phyloP scores from a whole-genome alignment of 2,797 vertebrate species.

The Podarcis lilfordi region DNA sequence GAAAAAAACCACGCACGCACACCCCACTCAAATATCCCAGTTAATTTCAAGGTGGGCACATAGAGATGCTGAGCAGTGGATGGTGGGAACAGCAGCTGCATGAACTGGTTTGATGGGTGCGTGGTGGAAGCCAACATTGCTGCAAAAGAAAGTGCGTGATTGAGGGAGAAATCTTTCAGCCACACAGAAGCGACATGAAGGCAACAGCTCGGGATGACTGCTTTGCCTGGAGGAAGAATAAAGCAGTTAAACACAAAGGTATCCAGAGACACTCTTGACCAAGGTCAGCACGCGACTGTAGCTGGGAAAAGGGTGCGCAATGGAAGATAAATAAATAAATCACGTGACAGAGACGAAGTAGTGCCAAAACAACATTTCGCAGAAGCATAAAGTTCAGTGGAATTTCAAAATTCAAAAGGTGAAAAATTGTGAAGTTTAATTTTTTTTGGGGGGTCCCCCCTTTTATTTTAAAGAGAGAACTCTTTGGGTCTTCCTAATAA shows the following conservation, averaged over 20 bases:
- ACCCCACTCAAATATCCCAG: not conserved
- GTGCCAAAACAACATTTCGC: not conserved
- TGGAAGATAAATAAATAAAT: not conserved
- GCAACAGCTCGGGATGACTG: not conserved
- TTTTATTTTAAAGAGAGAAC: too few relatives aligned
- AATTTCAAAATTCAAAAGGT: not conserved
- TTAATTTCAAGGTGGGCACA: not conserved
- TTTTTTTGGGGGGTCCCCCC: not conserved
- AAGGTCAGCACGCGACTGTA: not conserved
- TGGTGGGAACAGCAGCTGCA: not conserved
- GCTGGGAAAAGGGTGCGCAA: not conserved
- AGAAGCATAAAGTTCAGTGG: not conserved
- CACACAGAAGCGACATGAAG: not conserved
- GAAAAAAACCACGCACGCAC: not conserved
- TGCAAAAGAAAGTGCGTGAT: slow-evolving; percentile 15
- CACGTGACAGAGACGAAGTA: not conserved
- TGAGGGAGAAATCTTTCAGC: not conserved
- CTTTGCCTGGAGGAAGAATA: not conserved
- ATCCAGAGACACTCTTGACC: not conserved
- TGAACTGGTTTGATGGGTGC: not conserved
- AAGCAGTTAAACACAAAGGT: slow-evolving; percentile 14
- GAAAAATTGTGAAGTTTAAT: not conserved
- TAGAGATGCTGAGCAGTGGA: not conserved
- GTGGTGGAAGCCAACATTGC: not conserved
- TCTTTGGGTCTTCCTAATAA: not conserved